Percentiles rank a stretch among this genome's conserved stretches.
Conservation (phyloP, 2,888 invertebrate genomes). For the Invenusta paracnida region DNA sequence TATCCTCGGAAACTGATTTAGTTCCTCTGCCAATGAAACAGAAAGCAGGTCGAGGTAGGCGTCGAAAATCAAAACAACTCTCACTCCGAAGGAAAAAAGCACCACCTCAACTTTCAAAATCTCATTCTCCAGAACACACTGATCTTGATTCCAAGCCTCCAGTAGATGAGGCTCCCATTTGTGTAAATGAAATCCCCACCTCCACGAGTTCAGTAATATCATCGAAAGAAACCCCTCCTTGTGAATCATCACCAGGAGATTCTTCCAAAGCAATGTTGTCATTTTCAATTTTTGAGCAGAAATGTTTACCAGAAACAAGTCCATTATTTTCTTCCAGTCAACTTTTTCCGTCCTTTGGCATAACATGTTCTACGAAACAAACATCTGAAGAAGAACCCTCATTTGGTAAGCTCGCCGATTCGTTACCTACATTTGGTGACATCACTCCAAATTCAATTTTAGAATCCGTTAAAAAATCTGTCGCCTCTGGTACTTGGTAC, state of each 20-base stretch:
- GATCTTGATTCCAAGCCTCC: too few relatives aligned
- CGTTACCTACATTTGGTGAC: neutral
- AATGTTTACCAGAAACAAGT: neutral
- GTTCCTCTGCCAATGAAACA: neutral
- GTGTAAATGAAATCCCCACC: too few relatives aligned
- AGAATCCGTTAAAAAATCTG: neutral
- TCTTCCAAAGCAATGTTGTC: too few relatives aligned
- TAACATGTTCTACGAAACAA: neutral
- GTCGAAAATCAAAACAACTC: too few relatives aligned
- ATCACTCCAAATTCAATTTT: neutral
- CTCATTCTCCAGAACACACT: too few relatives aligned
- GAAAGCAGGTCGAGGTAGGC: neutral
- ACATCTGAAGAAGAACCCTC: too few relatives aligned
- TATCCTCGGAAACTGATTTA: neutral
- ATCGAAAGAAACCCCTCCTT: neutral
- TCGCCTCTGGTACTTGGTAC: neutral
- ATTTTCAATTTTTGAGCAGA: neutral
- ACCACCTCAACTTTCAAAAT: too few relatives aligned
- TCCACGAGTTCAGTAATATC: too few relatives aligned
- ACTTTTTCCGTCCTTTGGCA: neutral
- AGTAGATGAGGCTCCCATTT: too few relatives aligned
- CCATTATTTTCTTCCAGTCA: neutral
- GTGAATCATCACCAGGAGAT: too few relatives aligned
- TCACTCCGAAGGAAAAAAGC: too few relatives aligned
- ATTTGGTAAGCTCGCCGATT: neutral